Evolutionary conservation across 2,113 vertebrate species (phyloP).

Genomic region (Choloepus hoffmanni): DNA sequence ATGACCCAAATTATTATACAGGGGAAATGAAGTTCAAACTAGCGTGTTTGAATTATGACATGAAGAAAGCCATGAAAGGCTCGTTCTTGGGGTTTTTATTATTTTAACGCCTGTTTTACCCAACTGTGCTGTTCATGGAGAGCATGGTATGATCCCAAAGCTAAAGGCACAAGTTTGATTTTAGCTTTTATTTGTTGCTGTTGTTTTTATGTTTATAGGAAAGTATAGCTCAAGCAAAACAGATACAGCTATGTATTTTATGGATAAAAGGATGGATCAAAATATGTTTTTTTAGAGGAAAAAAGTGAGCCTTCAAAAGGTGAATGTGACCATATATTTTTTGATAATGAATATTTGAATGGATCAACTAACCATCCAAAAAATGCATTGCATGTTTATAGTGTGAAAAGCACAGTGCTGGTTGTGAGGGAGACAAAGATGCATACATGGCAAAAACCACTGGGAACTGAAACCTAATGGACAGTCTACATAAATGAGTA

Average conservation of each 20-base stretch:
- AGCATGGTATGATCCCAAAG: slow-evolving; percentile 21
- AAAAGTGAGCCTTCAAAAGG: slow-evolving; percentile 6
- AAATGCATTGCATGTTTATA: neutral
- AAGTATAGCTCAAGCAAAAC: slow-evolving; percentile 29
- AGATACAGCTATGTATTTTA: neutral
- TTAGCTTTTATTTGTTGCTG: neutral
- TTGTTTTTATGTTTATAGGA: slow-evolving; percentile 20
- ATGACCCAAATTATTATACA: slow-evolving; percentile 65
- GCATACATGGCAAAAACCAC: neutral
- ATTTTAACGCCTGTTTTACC: slow-evolving; percentile 52
- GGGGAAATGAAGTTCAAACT: slow-evolving; percentile 66
- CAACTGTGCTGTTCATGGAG: neutral
- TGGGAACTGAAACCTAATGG: slow-evolving; percentile 37
- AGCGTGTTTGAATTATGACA: slow-evolving; percentile 16
- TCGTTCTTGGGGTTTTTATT: slow-evolving; percentile 17
- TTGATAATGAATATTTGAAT: neutral
- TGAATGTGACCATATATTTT: neutral
- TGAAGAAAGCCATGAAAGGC: slow-evolving; percentile 47
- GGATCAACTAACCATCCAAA: neutral
- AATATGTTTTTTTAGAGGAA: neutral
- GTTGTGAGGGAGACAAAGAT: neutral
- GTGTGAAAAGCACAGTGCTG: neutral
- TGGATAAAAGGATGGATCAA: slow-evolving; percentile 45
- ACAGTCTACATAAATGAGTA: neutral
- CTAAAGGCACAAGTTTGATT: slow-evolving; percentile 42